Percentiles rank a stretch among this genome's conserved stretches.
Evolutionary conservation across 92 coral and sea anemone genomes (phyloP).

Genomic region (Metridium senile): DNA sequence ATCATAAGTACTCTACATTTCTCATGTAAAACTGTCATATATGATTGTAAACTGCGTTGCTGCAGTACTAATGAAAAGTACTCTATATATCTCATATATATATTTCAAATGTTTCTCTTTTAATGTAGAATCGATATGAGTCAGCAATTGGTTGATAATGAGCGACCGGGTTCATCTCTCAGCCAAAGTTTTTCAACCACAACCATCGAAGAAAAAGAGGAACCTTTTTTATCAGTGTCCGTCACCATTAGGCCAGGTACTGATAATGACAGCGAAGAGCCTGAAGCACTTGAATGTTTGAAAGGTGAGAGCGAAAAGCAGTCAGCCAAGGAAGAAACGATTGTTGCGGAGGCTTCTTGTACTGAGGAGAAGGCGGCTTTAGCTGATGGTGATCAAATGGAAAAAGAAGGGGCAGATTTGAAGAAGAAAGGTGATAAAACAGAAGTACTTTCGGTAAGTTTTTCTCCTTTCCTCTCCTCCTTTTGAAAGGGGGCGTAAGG

Average conservation of each 20-base stretch:
- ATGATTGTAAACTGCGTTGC: no score
- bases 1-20: no score
- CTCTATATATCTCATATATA: no score
- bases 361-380: not conserved
- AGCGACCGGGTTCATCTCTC: not conserved
- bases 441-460: slow-evolving; percentile 9
- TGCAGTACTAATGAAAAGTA: no score
- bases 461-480: not conserved
- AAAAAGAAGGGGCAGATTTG: not conserved
- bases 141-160: not conserved
- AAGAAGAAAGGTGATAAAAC: not conserved
- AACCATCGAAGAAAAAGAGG: slow-evolving; percentile 17
- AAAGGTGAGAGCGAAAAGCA: not conserved
- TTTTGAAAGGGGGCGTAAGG: not conserved
- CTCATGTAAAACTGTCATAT: no score
- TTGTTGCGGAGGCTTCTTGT: not conserved
- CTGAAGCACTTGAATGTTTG: not conserved
- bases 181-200: slow-evolving; percentile 20
- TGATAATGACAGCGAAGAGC: not conserved
- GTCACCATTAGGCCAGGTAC: slow-evolving; percentile 55
- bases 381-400: not conserved
- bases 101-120: not conserved
- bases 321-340: not conserved
- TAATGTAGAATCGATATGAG: not conserved
- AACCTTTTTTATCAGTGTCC: slow-evolving; percentile 39